Evolutionary conservation across 2,797 vertebrate species (phyloP).

Genomic region (Xenentodon cancila): DNA sequence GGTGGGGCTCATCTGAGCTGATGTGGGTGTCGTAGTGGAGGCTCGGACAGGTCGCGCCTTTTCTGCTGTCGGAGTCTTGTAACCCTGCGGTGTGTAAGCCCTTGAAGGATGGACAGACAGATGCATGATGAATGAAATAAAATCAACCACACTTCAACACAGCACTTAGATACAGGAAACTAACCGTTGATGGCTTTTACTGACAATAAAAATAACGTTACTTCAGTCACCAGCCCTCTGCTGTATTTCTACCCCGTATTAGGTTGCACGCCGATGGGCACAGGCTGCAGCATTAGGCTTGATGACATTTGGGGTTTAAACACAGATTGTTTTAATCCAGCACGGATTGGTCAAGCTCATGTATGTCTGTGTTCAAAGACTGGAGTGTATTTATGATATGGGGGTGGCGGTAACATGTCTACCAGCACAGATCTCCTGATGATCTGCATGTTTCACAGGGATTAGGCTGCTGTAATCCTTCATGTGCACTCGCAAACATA

Average conservation of each 20-base stretch:
- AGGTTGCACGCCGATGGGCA: neutral
- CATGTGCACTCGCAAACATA: conserved; percentile 20
- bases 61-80: conserved; percentile 81
- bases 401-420: conserved; percentile 21
- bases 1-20: conserved; percentile 74
- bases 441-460: conserved; percentile 48
- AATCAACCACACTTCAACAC: neutral
- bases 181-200: neutral
- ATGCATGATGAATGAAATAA: neutral
- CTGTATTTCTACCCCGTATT: neutral
- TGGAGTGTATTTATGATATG: conserved; percentile 21
- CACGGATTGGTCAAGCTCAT: conserved; percentile 13
- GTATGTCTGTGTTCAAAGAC: conserved; percentile 21
- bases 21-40: conserved; percentile 69
- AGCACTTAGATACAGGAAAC: neutral
- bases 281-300: conserved; percentile 26
- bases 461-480: conserved; percentile 51
- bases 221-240: neutral
- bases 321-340: conserved; percentile 59
- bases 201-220: no score
- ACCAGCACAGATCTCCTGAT: conserved; percentile 36
- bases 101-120: conserved; percentile 49
- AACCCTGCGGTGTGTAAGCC: conserved; percentile 86
- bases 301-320: conserved; percentile 32
- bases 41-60: conserved; percentile 75